Evolutionary conservation across 2,113 vertebrate species (phyloP).

Genomic region (Pollimyrus isidori): DNA sequence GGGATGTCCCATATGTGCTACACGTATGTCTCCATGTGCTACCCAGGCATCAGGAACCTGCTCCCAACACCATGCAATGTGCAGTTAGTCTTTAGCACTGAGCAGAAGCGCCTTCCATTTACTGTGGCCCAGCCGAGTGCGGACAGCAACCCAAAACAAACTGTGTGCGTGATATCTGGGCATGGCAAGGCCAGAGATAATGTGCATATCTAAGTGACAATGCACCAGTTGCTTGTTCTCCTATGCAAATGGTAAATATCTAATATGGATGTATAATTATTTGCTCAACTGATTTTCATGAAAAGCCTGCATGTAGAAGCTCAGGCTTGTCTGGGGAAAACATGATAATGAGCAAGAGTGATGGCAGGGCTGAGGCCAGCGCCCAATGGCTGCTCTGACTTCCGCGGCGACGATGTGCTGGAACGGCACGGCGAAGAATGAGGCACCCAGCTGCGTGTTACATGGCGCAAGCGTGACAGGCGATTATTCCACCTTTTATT

Average conservation of each 20-base stretch:
- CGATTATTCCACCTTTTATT: neutral
- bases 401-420: neutral
- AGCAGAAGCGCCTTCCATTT: neutral
- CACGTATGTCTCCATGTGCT: neutral
- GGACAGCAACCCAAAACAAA: neutral
- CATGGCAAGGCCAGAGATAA: neutral
- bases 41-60: neutral
- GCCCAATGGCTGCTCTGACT: neutral
- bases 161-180: neutral
- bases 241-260: neutral
- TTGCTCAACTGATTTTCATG: neutral
- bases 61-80: neutral
- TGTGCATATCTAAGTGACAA: neutral
- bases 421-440: neutral
- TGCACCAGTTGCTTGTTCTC: neutral
- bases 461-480: neutral
- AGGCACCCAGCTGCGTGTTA: neutral
- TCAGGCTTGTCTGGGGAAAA: neutral
- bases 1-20: neutral
- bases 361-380: neutral
- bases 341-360: neutral
- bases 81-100: neutral
- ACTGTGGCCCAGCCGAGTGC: neutral
- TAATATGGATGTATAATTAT: neutral
- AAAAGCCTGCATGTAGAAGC: neutral